Evolutionary conservation across 2,888 invertebrate species (phyloP).

Genomic region (Argyresthia goedartella): DNA sequence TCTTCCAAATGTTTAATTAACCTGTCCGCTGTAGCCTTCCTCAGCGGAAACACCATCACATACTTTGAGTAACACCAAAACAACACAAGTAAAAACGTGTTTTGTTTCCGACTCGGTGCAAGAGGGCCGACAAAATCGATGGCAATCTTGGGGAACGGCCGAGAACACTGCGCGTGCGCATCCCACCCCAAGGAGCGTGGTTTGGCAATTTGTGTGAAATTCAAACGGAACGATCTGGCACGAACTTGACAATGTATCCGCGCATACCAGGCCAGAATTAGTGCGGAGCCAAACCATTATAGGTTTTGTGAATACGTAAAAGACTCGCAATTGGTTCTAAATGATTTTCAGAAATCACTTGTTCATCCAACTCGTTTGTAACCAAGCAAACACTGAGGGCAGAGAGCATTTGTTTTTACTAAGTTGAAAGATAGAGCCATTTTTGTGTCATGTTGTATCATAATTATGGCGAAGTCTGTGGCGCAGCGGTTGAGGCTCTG

Average conservation of each 20-base stretch:
- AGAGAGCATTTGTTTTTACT: neutral
- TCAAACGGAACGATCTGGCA: neutral
- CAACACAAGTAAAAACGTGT: slow-evolving; percentile 13
- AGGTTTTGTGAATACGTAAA: slow-evolving; percentile 13
- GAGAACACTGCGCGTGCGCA: slow-evolving; percentile 14
- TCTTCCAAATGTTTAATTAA: slow-evolving; percentile 13
- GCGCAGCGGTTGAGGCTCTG: neutral
- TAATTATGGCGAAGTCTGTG: neutral
- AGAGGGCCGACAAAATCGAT: slow-evolving; percentile 20
- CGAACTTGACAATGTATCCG: neutral
- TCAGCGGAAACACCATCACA: slow-evolving; percentile 13
- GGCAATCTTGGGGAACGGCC: slow-evolving; percentile 17
- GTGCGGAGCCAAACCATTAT: slow-evolving; percentile 3
- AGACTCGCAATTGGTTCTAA: slow-evolving; percentile 12
- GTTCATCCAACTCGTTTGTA: neutral
- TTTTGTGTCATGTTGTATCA: neutral
- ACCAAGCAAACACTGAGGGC: neutral
- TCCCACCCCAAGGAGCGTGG: slow-evolving; percentile 3
- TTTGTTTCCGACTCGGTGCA: slow-evolving; percentile 10
- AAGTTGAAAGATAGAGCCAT: neutral
- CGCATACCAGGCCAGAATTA: slow-evolving; percentile 16
- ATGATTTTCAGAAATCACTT: neutral
- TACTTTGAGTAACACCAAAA: slow-evolving; percentile 17
- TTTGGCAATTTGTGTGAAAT: neutral
- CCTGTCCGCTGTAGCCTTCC: slow-evolving; percentile 10